Evolutionary conservation across 92 coral and sea anemone genomes (phyloP).

Genomic region (Porites divaricata): DNA sequence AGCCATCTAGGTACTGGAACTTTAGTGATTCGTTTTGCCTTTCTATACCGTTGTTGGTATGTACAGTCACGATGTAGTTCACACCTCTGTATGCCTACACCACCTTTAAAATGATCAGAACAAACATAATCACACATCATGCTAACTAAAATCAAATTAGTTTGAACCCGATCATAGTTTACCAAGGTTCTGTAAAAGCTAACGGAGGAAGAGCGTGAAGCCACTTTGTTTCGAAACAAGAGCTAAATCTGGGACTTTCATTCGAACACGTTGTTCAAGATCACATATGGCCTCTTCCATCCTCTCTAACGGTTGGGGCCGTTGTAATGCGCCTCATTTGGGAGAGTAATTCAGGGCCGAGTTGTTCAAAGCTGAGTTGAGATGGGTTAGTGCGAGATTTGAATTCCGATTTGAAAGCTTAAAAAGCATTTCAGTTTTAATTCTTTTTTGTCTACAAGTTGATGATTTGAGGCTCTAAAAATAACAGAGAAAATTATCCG

Average conservation of each 20-base stretch:
- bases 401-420: no score
- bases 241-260: background rate
- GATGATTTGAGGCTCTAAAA: no score
- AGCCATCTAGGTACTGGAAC: conserved; percentile 38
- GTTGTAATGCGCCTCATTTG: conserved; percentile 22
- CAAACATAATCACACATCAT: background rate
- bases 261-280: conserved; percentile 3
- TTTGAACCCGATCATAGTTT: no score
- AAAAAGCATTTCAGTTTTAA: no score
- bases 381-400: no score
- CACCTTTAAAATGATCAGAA: conserved; percentile 22
- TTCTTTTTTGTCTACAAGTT: no score
- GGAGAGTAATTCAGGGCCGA: conserved; percentile 3
- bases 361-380: no score
- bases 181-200: background rate
- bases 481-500: no score
- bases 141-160: no score
- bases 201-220: background rate
- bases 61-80: conserved; percentile 48
- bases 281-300: background rate
- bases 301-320: conserved; percentile 20
- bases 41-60: conserved; percentile 55
- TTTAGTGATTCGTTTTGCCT: conserved; percentile 54
- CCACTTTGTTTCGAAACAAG: conserved; percentile 48
- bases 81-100: conserved; percentile 37